These are phyloP conservation scores for Hyles lineata DNA, from an alignment of 2,888 invertebrate genomes.

Conservation along the genomic window DNA sequence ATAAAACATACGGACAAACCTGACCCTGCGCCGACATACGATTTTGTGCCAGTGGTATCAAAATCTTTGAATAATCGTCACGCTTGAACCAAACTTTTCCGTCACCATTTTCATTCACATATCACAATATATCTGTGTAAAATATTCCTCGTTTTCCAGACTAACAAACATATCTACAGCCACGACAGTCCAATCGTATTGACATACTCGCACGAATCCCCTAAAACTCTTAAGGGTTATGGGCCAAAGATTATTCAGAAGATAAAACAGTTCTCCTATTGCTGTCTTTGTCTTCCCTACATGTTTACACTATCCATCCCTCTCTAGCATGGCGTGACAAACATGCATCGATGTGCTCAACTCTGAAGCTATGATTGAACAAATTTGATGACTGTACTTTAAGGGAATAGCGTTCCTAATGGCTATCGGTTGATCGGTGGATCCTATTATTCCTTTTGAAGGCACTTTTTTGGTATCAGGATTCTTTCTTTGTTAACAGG, in stretches of 20 bases:
- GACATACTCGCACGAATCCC: constrained; percentile 23
- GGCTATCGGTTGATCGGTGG: background rate
- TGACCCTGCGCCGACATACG: no score
- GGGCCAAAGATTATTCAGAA: constrained; percentile 33
- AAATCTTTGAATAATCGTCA: no score
- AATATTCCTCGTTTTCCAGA: no score
- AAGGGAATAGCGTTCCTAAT: constrained; percentile 35
- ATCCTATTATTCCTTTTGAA: constrained; percentile 18
- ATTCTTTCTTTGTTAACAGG: background rate
- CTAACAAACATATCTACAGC: constrained; percentile 2
- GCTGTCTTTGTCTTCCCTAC: constrained; percentile 45
- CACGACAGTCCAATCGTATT: constrained; percentile 9
- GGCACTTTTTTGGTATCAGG: background rate
- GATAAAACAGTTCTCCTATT: constrained; percentile 54
- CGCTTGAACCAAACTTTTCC: no score
- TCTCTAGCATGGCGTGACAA: constrained; percentile 62
- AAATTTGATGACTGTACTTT: constrained; percentile 54
- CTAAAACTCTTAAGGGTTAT: constrained; percentile 31
- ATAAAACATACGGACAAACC: no score
- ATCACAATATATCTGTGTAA: background rate
- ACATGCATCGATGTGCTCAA: constrained; percentile 52
- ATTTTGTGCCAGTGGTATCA: no score
- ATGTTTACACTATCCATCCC: constrained; percentile 36
- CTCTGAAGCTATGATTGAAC: constrained; percentile 57
- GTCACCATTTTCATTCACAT: background rate